Evolutionary conservation across 1,140 invertebrate genomes (phyloP).

Genomic region (Sipha flava): DNA sequence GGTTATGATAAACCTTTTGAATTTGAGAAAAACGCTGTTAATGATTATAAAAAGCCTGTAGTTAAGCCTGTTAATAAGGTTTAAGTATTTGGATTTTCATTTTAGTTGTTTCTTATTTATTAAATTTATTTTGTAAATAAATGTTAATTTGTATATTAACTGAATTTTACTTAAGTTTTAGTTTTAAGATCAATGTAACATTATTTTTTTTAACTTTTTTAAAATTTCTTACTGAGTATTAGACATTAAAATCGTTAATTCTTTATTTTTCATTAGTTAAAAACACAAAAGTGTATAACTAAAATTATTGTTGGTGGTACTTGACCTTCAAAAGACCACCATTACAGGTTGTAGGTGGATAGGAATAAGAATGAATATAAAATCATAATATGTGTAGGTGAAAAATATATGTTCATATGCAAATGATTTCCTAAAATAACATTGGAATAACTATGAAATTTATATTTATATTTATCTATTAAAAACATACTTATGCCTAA

Average conservation of each 20-base stretch:
- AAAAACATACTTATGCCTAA: no score
- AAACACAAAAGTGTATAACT: not conserved
- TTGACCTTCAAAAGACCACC: not conserved
- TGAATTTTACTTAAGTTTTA: no score
- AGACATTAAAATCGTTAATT: no score
- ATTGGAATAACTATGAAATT: not conserved
- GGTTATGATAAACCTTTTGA: slow-evolving; percentile 84
- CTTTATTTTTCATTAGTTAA: not conserved
- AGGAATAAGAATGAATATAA: not conserved
- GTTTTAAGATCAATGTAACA: no score
- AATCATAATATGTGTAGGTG: not conserved
- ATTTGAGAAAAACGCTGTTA: slow-evolving; percentile 50
- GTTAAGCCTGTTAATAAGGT: not conserved
- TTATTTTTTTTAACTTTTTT: no score
- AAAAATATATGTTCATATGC: not conserved
- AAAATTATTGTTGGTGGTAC: not conserved
- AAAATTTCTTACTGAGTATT: no score
- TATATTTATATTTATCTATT: no score
- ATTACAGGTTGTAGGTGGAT: not conserved
- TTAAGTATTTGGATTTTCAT: not conserved
- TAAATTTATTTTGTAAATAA: not conserved
- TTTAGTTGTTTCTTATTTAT: not conserved
- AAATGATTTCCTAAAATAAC: not conserved
- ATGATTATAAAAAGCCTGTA: slow-evolving; percentile 1
- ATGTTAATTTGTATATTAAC: not conserved